phyloP scores from a whole-genome alignment of 37 sponge, comb jelly and placozoan species.

The Ephydatia muelleri region DNA sequence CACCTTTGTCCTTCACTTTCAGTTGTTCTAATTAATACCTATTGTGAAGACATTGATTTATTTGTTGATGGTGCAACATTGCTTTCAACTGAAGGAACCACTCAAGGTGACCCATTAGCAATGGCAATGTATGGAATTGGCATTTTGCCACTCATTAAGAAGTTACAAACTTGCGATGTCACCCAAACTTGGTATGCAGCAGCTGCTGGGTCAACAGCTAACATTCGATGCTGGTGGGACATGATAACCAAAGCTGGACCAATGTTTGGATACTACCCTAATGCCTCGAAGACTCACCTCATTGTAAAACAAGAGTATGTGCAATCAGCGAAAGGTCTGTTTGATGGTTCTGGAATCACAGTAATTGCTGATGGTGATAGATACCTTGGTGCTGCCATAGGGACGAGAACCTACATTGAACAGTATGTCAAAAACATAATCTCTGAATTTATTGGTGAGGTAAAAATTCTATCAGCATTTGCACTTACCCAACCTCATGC shows the following conservation, averaged over 20 bases:
- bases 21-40: constrained; percentile 19
- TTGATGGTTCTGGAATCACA: constrained; percentile 12
- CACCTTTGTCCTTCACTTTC: constrained; percentile 27
- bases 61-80: constrained; percentile 4
- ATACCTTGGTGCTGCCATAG: no score
- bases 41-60: neutral
- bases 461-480: neutral
- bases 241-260: neutral
- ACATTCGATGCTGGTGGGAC: constrained; percentile 22
- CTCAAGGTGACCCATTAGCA: constrained; percentile 20
- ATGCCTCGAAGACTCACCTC: constrained; percentile 18
- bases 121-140: constrained; percentile 30
- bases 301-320: constrained; percentile 32
- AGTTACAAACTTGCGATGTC: neutral
- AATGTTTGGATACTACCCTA: constrained; percentile 21
- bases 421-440: constrained; percentile 11
- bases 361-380: constrained; percentile 11
- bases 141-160: constrained; percentile 16
- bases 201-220: constrained; percentile 18
- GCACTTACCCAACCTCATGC: constrained; percentile 17
- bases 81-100: constrained; percentile 15
- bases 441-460: constrained; percentile 9
- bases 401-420: constrained; percentile 3
- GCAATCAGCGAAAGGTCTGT: constrained; percentile 12
- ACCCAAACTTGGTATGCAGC: constrained; percentile 28